phyloP scores from a whole-genome alignment of 2,888 invertebrate genomes.

The Melinaea menophilus region DNA sequence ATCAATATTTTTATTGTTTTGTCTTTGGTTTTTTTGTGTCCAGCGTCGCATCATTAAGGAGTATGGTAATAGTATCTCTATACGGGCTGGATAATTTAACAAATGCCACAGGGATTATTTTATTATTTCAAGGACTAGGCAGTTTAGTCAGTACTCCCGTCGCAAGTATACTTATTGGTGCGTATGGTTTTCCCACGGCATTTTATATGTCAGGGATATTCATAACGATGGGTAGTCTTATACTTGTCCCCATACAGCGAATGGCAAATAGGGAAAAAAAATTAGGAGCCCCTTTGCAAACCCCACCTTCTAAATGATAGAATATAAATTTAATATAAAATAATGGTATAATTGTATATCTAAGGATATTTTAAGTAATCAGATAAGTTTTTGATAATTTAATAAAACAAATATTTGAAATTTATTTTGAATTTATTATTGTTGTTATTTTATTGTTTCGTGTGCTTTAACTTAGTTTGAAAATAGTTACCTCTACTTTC shows the following conservation, averaged over 20 bases:
- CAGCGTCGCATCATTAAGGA: constrained; percentile 52
- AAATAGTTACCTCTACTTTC: too few species aligned
- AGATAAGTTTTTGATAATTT: background rate
- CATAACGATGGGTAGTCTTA: constrained; percentile 51
- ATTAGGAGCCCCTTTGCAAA: constrained; percentile 17
- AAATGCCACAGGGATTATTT: constrained; percentile 63
- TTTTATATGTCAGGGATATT: constrained; percentile 58
- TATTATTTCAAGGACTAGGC: constrained; percentile 64
- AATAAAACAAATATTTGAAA: background rate
- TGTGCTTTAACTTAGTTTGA: too few species aligned
- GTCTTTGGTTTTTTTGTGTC: constrained; percentile 58
- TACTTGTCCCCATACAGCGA: constrained; percentile 45
- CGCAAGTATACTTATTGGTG: constrained; percentile 51
- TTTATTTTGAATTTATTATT: background rate
- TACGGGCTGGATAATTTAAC: constrained; percentile 68
- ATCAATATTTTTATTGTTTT: constrained; percentile 55
- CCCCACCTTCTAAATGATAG: constrained; percentile 7
- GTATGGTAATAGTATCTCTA: constrained; percentile 57
- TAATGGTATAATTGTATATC: background rate
- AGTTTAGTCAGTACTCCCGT: constrained; percentile 61
- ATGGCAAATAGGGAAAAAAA: constrained; percentile 40
- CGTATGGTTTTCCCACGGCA: constrained; percentile 49
- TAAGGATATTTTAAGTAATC: constrained; percentile 3
- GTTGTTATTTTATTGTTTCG: background rate
- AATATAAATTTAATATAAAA: constrained; percentile 13